These are phyloP conservation scores for Drosophila gaucha DNA, from an alignment of 2,888 invertebrate species.

Conservation along the genomic window DNA sequence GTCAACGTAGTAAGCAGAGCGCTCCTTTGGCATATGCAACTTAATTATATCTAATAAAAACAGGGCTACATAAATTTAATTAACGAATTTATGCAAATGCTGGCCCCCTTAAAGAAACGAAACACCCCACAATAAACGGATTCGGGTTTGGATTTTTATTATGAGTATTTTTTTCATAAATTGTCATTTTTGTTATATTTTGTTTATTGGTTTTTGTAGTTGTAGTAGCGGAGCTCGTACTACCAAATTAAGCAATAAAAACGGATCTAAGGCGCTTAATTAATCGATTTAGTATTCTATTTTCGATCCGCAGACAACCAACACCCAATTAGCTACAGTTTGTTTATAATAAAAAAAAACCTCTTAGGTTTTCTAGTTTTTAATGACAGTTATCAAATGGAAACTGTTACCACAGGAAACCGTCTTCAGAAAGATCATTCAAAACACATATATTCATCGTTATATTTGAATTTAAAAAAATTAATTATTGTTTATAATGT, in stretches of 20 bases:
- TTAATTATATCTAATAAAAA: constrained; percentile 69
- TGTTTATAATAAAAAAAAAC: constrained; percentile 60
- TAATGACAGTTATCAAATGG: constrained; percentile 69
- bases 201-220: constrained; percentile 22
- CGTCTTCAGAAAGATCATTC: constrained; percentile 36
- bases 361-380: constrained; percentile 49
- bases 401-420: constrained; percentile 62
- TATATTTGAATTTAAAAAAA: constrained; percentile 42
- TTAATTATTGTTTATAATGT: constrained; percentile 47
- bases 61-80: constrained; percentile 60
- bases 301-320: constrained; percentile 38
- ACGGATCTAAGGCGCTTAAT: constrained; percentile 65
- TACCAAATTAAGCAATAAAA: constrained; percentile 72
- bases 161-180: constrained; percentile 64
- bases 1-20: constrained; percentile 51
- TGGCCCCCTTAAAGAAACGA: constrained; percentile 6
- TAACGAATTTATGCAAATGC: constrained; percentile 76
- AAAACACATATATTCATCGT: constrained; percentile 41
- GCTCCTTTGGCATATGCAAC: constrained; percentile 62
- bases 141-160: constrained; percentile 58
- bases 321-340: constrained; percentile 73
- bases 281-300: constrained; percentile 61
- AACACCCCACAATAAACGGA: constrained; percentile 29
- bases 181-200: constrained; percentile 68
- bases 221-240: constrained; percentile 40